A percentile compares a stretch with the other conserved stretches of the same genome.
These are phyloP conservation scores for Turdus rufiventris DNA, from an alignment of 2,113 vertebrate species.

Conservation along the genomic window DNA sequence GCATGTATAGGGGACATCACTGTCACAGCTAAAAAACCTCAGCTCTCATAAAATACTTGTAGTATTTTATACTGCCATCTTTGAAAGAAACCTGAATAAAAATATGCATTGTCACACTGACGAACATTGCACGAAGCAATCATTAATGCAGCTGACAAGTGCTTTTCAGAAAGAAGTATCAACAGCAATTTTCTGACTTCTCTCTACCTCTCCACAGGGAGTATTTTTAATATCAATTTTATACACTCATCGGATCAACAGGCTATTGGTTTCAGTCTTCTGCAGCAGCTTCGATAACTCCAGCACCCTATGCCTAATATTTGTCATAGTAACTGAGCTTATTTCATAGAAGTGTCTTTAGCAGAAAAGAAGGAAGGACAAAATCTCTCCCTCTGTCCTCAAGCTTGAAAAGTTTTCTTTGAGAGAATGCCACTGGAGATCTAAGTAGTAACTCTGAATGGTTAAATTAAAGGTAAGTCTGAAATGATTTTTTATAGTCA, in stretches of 20 bases:
- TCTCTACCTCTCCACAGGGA: accelerated
- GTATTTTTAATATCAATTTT: background rate
- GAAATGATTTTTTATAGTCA: background rate
- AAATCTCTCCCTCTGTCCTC: background rate
- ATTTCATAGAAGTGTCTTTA: background rate
- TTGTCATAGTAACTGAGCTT: background rate
- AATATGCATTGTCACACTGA: background rate
- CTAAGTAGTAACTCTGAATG: background rate
- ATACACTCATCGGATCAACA: background rate
- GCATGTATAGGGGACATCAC: background rate
- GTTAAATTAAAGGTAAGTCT: background rate
- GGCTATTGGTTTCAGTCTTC: background rate
- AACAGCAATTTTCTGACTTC: background rate
- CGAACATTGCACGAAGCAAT: background rate
- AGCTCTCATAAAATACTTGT: background rate
- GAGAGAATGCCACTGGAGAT: background rate
- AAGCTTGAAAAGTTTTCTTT: background rate
- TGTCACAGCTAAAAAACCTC: background rate
- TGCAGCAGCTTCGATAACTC: background rate
- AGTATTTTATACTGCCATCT: background rate
- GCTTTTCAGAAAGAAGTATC: background rate
- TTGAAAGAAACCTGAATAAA: background rate
- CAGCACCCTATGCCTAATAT: background rate
- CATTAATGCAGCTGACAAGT: background rate
- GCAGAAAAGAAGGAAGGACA: background rate